Conservation (phyloP, 2,888 invertebrate genomes). For the Shargacucullia verbasci region DNA sequence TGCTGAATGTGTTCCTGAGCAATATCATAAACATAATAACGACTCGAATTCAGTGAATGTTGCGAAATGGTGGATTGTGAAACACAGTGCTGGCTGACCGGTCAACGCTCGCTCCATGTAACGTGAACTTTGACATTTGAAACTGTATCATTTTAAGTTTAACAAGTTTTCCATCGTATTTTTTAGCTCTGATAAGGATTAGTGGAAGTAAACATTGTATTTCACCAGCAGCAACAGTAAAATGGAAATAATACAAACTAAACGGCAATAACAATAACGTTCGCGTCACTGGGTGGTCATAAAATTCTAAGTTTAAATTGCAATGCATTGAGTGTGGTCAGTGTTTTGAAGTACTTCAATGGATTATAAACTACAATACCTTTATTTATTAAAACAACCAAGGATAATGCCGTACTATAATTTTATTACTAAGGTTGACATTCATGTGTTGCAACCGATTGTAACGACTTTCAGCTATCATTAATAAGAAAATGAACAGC, state of each 20-base stretch:
- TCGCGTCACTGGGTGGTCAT: conserved; percentile 62
- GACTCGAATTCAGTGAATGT: conserved; percentile 43
- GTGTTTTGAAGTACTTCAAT: conserved; percentile 55
- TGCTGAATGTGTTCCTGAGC: conserved; percentile 42
- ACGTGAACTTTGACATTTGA: conserved; percentile 69
- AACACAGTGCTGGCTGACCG: conserved; percentile 56
- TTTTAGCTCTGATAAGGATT: conserved; percentile 21
- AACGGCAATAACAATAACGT: conserved; percentile 56
- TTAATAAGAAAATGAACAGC: conserved; percentile 28
- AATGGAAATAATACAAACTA: conserved; percentile 52
- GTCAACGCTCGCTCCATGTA: conserved; percentile 66
- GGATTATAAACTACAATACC: conserved; percentile 26
- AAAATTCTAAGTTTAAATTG: conserved; percentile 64
- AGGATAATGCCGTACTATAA: conserved; percentile 12
- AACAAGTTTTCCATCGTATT: conserved; percentile 30
- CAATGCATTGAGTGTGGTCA: conserved; percentile 74
- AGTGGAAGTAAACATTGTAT: conserved; percentile 15
- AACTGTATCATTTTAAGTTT: conserved; percentile 36
- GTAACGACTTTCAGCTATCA: conserved; percentile 5
- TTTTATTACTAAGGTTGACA: conserved; percentile 22
- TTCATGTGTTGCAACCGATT: conserved; percentile 6
- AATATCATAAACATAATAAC: conserved; percentile 42
- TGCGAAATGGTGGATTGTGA: conserved; percentile 60
- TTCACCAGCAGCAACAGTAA: conserved; percentile 35
- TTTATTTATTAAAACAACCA: conserved; percentile 23